Evolutionary conservation across 2,888 invertebrate species (phyloP), one percentile per base, ranked within the genome.

Genomic region (Mimachlamys varia): DNA sequence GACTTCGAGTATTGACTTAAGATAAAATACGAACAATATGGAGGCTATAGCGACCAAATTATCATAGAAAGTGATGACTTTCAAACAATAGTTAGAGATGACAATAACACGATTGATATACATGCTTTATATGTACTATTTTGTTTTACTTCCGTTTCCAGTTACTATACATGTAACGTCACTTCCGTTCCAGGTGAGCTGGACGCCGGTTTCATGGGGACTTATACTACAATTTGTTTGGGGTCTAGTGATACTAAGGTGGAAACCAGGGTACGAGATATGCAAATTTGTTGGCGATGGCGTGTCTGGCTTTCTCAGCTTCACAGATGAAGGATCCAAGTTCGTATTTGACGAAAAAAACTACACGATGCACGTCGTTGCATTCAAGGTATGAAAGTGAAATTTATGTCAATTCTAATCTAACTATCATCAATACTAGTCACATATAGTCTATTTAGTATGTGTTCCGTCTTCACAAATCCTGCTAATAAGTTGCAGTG

Each of bases 201-300:
- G 99, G 99, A 97, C 98, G 4, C 98, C 98, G 0, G 98, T 99
- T 0, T 95, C 98, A 38, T 98, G 98, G 95, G 99, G 99, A 0
- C 97, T 99, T 22, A 97, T 98, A 0, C 97, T 99, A 13, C 99
- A 99, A 97, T 98, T 99, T 95, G 89, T 97, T 0, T 97, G 99
- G 91, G 99, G 98, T 0, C 95, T 99, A 0, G 93, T 99, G 50
- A 98, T 98, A 92, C 98, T 99, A 92, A 97, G 98, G 91, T 99
- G 98, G 98, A 97, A 97, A 0, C 97, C 98, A 0, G 99, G 99
- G 0, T 97, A 98, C 76, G 95, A 97, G 0, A 97, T 98, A 10
- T 97, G 98, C 92, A 96, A 97, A 90, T 98, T 98, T 95, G 96
- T 98, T 89, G 98, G 98, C 0, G 97, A 96, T 53, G 97, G 98